Evolutionary conservation across 1,140 invertebrate genomes (phyloP).

Genomic region (Nephotettix cincticeps): DNA sequence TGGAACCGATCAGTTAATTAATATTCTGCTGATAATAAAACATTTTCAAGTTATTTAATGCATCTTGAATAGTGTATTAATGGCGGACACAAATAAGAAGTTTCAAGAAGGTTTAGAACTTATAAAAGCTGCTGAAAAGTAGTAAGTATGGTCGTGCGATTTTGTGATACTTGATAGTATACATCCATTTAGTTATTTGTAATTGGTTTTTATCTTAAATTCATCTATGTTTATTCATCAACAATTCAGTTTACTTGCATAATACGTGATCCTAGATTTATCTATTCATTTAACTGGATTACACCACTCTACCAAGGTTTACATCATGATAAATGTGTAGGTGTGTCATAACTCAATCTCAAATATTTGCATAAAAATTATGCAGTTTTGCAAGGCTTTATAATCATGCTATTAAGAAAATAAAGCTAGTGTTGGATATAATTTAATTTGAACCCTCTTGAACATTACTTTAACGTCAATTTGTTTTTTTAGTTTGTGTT

Average conservation of each 20-base stretch:
- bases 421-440: no score
- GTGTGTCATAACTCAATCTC: no score
- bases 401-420: no score
- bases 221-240: background rate
- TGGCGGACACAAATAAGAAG: slow-evolving; percentile 38
- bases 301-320: background rate
- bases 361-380: no score
- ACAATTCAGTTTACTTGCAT: background rate
- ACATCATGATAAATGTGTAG: no score
- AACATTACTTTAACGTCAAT: no score
- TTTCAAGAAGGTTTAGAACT: slow-evolving; percentile 52
- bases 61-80: background rate
- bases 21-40: no score
- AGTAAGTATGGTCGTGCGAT: slow-evolving; percentile 42
- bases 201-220: background rate
- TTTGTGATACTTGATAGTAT: background rate
- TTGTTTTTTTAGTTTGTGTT: no score
- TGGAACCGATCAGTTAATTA: no score
- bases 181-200: background rate
- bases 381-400: no score
- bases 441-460: no score
- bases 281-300: background rate
- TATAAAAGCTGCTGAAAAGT: slow-evolving; percentile 54
- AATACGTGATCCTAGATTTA: background rate
- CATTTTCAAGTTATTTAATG: no score